These are phyloP conservation scores for Harpalus rubripes DNA, from an alignment of 2,888 invertebrate species.

Conservation along the genomic window DNA sequence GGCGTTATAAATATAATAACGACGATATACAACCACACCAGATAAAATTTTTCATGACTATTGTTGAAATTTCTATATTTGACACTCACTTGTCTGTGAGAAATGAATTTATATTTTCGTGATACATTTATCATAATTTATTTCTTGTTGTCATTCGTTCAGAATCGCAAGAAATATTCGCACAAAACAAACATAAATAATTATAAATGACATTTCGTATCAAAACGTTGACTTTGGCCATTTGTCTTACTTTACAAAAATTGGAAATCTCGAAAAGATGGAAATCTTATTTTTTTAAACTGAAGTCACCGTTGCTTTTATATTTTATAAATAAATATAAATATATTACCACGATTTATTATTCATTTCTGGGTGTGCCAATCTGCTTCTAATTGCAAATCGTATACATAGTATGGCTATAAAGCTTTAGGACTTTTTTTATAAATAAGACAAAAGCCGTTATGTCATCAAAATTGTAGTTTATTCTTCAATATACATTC, in stretches of 20 bases:
- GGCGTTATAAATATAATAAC: neutral
- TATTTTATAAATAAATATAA: neutral
- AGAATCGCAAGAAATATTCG: conserved; percentile 23
- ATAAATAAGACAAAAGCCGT: too few species aligned
- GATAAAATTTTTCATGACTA: neutral
- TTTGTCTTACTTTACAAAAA: conserved; percentile 3
- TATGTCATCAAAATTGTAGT: too few species aligned
- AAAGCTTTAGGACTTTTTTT: too few species aligned
- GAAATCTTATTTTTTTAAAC: neutral
- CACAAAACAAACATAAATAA: conserved; percentile 34
- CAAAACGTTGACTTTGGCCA: neutral
- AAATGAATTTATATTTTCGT: conserved; percentile 38
- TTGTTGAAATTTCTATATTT: conserved; percentile 5
- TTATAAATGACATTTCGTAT: conserved; percentile 36
- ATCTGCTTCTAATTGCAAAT: too few species aligned
- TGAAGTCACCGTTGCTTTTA: neutral
- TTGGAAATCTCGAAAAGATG: neutral
- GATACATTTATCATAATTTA: conserved; percentile 48
- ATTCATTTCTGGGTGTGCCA: too few species aligned
- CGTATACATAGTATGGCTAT: too few species aligned
- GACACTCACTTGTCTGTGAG: conserved; percentile 22
- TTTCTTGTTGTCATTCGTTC: conserved; percentile 28
- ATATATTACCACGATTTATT: too few species aligned
- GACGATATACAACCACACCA: too few species aligned
- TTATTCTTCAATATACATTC: too few species aligned